Conservation (phyloP, 2,888 invertebrate species). For the Phaonia tiefii region DNA sequence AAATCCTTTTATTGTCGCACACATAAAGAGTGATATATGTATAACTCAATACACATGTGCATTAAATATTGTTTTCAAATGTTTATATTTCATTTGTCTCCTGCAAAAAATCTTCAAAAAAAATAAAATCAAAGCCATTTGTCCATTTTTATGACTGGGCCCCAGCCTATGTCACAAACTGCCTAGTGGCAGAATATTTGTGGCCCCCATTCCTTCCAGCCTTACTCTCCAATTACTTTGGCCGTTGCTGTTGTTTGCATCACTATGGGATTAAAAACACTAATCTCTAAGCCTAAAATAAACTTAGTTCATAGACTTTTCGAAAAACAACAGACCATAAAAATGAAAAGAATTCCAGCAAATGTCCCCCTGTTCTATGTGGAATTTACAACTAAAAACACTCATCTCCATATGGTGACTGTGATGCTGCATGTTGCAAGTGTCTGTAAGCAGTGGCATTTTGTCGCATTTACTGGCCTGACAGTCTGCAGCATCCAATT, state of each 20-base stretch:
- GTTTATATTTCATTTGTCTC: slow-evolving; percentile 24
- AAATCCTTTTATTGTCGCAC: too few relatives aligned
- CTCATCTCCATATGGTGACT: not conserved
- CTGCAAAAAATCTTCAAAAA: not conserved
- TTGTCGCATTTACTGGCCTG: slow-evolving; percentile 61
- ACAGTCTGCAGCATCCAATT: not conserved
- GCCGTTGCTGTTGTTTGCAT: slow-evolving; percentile 30
- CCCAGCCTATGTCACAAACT: not conserved
- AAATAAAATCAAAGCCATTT: not conserved
- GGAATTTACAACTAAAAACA: too few relatives aligned
- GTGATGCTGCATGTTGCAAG: slow-evolving; percentile 12
- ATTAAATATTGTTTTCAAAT: slow-evolving; percentile 14
- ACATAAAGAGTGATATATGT: too few relatives aligned
- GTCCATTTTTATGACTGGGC: not conserved
- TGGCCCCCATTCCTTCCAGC: not conserved
- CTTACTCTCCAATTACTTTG: not conserved
- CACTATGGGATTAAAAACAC: slow-evolving; percentile 61
- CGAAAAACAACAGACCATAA: slow-evolving; percentile 1
- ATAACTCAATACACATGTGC: slow-evolving; percentile 3
- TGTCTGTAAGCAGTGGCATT: slow-evolving; percentile 66
- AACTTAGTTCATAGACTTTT: slow-evolving; percentile 12
- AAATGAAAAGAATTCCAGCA: slow-evolving; percentile 27
- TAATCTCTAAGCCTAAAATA: slow-evolving; percentile 64
- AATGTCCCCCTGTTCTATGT: slow-evolving; percentile 15
- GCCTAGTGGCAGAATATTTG: slow-evolving; percentile 10